Evolutionary conservation across 2,888 invertebrate genomes (phyloP).

Genomic region (Philopedon plagiatum): DNA sequence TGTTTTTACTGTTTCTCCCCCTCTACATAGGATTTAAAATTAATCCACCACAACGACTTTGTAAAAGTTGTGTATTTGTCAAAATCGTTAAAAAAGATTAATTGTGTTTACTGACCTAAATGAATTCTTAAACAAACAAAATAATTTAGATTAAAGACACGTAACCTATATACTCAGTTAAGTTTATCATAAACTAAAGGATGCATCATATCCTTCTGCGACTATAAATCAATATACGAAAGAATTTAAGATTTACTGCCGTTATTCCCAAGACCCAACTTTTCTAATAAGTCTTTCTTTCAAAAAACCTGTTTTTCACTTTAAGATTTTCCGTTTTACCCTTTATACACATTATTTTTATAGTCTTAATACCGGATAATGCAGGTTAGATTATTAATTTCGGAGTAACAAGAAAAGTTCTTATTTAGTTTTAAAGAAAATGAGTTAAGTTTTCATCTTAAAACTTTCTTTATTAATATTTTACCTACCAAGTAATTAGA

Average conservation of each 20-base stretch:
- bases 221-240: conserved; percentile 37
- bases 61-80: not conserved
- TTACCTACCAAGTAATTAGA: conserved; percentile 32
- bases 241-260: conserved; percentile 37
- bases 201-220: conserved; percentile 31
- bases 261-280: conserved; percentile 35
- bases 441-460: conserved; percentile 45
- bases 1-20: too few species aligned
- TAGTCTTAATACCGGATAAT: conserved; percentile 33
- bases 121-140: conserved; percentile 16
- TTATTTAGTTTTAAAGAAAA: conserved; percentile 41
- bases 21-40: too few species aligned
- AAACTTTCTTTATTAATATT: conserved; percentile 44
- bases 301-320: conserved; percentile 27
- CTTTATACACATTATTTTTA: conserved; percentile 31
- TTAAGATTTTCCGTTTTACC: conserved; percentile 29
- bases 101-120: conserved; percentile 9
- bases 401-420: conserved; percentile 42
- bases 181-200: conserved; percentile 28
- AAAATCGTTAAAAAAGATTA: not conserved
- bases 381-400: conserved; percentile 42
- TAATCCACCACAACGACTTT: too few species aligned
- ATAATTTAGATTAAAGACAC: conserved; percentile 24
- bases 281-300: conserved; percentile 41
- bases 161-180: conserved; percentile 22